Conservation (phyloP, 2,113 vertebrate genomes). For the Gymnogyps californianus region DNA sequence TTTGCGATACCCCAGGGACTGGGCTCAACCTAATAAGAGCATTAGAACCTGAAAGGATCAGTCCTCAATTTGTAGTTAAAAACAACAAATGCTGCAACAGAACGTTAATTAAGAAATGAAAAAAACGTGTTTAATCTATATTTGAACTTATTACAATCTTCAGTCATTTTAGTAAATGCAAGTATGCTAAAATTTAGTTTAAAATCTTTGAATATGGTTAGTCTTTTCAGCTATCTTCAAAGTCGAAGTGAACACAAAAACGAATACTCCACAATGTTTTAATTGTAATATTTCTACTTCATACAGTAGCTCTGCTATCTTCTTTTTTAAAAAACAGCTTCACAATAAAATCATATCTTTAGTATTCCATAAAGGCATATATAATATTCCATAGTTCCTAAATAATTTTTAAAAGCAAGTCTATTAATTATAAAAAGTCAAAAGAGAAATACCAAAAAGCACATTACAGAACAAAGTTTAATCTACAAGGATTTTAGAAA, state of each 20-base stretch:
- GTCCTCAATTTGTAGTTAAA: neutral
- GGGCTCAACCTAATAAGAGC: neutral
- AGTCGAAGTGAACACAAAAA: neutral
- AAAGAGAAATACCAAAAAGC: neutral
- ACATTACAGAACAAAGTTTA: neutral
- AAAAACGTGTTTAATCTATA: neutral
- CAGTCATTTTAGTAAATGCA: neutral
- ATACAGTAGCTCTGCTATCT: neutral
- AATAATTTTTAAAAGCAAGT: neutral
- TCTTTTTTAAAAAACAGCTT: neutral
- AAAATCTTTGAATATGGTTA: neutral
- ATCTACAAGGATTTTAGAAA: neutral
- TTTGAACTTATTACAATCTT: neutral
- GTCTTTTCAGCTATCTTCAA: neutral
- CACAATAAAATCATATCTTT: neutral
- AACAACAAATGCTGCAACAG: neutral
- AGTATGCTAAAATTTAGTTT: neutral
- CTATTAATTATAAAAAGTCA: neutral
- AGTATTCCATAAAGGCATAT: neutral
- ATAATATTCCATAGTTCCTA: neutral
- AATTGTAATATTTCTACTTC: neutral
- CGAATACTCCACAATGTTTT: neutral
- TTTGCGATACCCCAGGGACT: neutral
- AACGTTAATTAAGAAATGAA: neutral
- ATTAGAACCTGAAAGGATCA: neutral